Conservation (phyloP, 1,140 invertebrate genomes). For the Hylaeus anthracinus region DNA sequence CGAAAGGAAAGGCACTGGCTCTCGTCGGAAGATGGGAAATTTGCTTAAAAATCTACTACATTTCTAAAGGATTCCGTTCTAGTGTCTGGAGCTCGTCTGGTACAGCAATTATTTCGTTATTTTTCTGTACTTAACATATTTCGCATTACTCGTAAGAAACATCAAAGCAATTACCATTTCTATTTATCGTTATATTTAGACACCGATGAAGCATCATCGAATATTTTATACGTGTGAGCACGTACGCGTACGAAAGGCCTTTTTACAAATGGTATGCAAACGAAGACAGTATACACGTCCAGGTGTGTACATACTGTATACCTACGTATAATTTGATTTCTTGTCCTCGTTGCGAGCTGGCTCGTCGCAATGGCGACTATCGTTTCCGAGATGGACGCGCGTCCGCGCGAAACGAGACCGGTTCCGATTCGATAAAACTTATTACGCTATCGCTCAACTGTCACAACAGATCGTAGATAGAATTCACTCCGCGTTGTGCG, state of each 20-base stretch:
- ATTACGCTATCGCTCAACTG: constrained; percentile 68
- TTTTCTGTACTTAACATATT: too few relatives aligned
- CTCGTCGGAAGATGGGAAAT: constrained; percentile 56
- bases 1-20: constrained; percentile 6
- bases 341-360: not conserved
- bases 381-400: constrained; percentile 34
- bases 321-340: constrained; percentile 66
- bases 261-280: constrained; percentile 73
- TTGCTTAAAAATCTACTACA: constrained; percentile 74
- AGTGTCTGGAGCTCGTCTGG: too few relatives aligned
- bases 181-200: too few relatives aligned
- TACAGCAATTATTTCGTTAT: too few relatives aligned
- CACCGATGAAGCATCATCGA: too few relatives aligned
- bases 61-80: constrained; percentile 54
- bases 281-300: constrained; percentile 61
- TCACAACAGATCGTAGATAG: constrained; percentile 69
- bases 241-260: constrained; percentile 2
- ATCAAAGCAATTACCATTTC: too few relatives aligned
- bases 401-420: constrained; percentile 28
- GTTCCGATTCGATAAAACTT: constrained; percentile 59
- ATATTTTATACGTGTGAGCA: too few relatives aligned
- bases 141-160: too few relatives aligned
- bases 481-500: constrained; percentile 36
- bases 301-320: constrained; percentile 67
- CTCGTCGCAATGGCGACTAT: constrained; percentile 35